Conservation (phyloP, 2,113 vertebrate species). For the Myocastor coypus region DNA sequence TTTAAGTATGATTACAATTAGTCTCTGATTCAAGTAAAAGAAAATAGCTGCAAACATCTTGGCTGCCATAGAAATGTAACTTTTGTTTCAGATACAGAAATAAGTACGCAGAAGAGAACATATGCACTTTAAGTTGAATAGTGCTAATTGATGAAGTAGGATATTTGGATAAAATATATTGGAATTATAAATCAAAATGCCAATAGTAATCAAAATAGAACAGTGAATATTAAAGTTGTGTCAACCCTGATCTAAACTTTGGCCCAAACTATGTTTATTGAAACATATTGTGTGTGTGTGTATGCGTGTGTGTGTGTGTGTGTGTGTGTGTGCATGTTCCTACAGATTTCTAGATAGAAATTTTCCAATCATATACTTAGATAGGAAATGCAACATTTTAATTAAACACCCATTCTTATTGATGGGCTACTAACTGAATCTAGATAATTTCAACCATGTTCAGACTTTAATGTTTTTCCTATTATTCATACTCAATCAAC, state of each 20-base stretch:
- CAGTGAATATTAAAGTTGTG: conserved; percentile 34
- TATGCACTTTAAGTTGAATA: conserved; percentile 44
- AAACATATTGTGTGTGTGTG: background rate
- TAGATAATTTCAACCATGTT: background rate
- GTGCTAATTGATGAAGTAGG: conserved; percentile 34
- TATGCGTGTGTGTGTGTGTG: background rate
- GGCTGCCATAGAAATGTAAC: conserved; percentile 37
- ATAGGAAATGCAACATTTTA: background rate
- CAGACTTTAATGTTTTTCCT: background rate
- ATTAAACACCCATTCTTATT: background rate
- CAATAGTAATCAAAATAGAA: background rate
- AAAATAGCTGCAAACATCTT: conserved; percentile 54
- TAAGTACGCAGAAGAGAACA: conserved; percentile 39
- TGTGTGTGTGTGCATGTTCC: too few relatives aligned
- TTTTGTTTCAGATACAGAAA: conserved; percentile 64
- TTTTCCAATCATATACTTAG: conserved; percentile 16
- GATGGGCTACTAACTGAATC: background rate
- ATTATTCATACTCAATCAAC: background rate
- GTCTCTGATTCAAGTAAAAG: conserved; percentile 46
- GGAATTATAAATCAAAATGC: conserved; percentile 43
- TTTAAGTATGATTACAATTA: conserved; percentile 64
- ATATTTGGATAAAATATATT: conserved; percentile 37
- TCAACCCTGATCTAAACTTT: background rate
- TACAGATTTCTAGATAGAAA: background rate
- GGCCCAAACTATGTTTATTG: background rate